Percentiles rank a stretch among this genome's conserved stretches.
These are phyloP conservation scores for Dendrolimus punctatus DNA, from an alignment of 1,140 invertebrate genomes.

Conservation along the genomic window DNA sequence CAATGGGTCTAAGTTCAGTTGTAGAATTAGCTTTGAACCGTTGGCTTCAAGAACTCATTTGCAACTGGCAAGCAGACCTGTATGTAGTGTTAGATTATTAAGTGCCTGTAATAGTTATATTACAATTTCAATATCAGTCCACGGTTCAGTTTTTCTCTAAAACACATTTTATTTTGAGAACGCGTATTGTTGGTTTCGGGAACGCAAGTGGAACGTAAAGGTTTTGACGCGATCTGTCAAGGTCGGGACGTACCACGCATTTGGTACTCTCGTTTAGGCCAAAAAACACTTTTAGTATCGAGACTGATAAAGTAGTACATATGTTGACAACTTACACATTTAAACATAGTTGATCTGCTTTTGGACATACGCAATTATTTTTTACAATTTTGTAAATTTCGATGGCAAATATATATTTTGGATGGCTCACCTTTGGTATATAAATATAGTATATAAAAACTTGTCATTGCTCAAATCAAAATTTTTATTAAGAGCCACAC, in stretches of 20 bases:
- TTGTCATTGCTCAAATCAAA: slow-evolving; percentile 66
- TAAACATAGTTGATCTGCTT: slow-evolving; percentile 63
- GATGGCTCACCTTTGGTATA: slow-evolving; percentile 67
- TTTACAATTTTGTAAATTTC: slow-evolving; percentile 58
- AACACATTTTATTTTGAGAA: too few relatives aligned
- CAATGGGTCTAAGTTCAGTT: too few relatives aligned
- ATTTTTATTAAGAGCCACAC: slow-evolving; percentile 63
- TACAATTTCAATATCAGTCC: too few relatives aligned
- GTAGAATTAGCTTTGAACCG: too few relatives aligned
- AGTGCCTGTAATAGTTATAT: slow-evolving; percentile 19
- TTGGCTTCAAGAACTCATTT: too few relatives aligned
- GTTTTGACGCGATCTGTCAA: slow-evolving; percentile 34
- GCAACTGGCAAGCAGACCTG: too few relatives aligned
- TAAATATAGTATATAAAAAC: slow-evolving; percentile 51
- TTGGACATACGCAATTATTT: slow-evolving; percentile 54
- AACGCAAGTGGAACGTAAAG: too few relatives aligned
- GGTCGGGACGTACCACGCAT: slow-evolving; percentile 49
- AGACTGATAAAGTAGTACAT: slow-evolving; percentile 64
- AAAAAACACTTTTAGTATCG: slow-evolving; percentile 66
- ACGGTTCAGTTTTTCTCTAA: too few relatives aligned
- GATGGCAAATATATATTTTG: slow-evolving; percentile 63
- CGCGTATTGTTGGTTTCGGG: too few relatives aligned
- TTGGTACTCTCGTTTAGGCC: slow-evolving; percentile 65
- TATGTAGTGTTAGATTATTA: slow-evolving; percentile 20
- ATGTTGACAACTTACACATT: slow-evolving; percentile 43